Evolutionary conservation across 2,888 invertebrate species (phyloP).

Genomic region (Machimus atricapillus): DNA sequence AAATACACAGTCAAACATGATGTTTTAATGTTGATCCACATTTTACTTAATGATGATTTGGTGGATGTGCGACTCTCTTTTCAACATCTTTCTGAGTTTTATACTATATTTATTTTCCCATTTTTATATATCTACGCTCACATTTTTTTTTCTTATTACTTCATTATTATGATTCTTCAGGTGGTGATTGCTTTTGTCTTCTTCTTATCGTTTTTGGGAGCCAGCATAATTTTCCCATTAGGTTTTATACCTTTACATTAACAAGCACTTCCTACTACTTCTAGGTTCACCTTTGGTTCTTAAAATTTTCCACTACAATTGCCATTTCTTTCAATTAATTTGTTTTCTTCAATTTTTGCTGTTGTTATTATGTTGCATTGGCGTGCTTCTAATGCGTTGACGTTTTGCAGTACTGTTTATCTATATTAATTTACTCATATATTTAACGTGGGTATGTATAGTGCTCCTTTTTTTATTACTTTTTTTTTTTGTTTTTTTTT

Average conservation of each 20-base stretch:
- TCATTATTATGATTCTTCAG: neutral
- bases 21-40: neutral
- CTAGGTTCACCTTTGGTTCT: neutral
- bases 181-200: conserved; percentile 5
- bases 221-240: neutral
- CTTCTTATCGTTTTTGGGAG: neutral
- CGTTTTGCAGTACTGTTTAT: conserved; percentile 36
- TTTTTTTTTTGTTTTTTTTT: neutral
- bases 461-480: neutral
- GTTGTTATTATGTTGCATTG: conserved; percentile 9
- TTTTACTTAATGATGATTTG: neutral
- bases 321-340: neutral
- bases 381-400: conserved; percentile 21
- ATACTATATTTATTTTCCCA: neutral
- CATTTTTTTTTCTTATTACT: neutral
- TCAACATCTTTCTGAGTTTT: neutral
- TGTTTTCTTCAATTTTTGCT: neutral
- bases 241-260: neutral
- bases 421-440: conserved; percentile 27
- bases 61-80: conserved; percentile 5
- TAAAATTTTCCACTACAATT: neutral
- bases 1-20: conserved; percentile 35
- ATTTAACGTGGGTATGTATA: conserved; percentile 8
- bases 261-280: conserved; percentile 20
- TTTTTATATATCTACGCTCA: neutral